Percentiles rank a stretch among this genome's conserved stretches.
Evolutionary conservation across 2,888 invertebrate genomes (phyloP).

Genomic region (Panzeria rudis): DNA sequence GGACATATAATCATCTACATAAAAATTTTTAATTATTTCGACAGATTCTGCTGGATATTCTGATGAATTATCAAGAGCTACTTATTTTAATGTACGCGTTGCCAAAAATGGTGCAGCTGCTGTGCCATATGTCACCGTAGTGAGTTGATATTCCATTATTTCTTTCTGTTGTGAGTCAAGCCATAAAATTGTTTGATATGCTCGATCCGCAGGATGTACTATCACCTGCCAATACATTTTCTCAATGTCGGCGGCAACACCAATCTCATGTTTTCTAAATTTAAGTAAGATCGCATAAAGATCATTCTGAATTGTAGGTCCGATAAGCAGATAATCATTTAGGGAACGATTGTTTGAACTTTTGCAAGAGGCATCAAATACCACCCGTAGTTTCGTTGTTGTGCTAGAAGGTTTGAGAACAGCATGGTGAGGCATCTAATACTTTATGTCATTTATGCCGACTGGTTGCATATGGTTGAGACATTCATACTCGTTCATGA

Average conservation of each 20-base stretch:
- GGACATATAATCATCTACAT: conserved; percentile 52
- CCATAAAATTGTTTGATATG: conserved; percentile 59
- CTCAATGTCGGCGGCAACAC: too few species aligned
- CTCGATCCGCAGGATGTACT: too few species aligned
- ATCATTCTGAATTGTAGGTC: too few species aligned
- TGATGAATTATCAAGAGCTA: conserved; percentile 48
- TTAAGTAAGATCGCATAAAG: too few species aligned
- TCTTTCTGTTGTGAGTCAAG: conserved; percentile 13
- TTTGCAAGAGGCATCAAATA: conserved; percentile 64
- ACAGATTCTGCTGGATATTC: conserved; percentile 38
- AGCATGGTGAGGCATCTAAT: conserved; percentile 64
- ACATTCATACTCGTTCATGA: conserved; percentile 49
- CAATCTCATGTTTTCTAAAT: too few species aligned
- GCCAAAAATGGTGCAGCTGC: conserved; percentile 57
- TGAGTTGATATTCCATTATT: conserved; percentile 41
- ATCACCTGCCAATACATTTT: too few species aligned
- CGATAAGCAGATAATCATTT: conserved; percentile 61
- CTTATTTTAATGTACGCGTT: conserved; percentile 47
- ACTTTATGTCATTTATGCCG: not conserved
- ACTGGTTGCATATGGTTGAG: conserved; percentile 55
- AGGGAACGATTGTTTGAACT: conserved; percentile 55
- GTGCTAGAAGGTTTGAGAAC: conserved; percentile 62
- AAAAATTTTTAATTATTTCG: conserved; percentile 51
- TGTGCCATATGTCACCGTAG: conserved; percentile 56
- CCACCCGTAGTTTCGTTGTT: conserved; percentile 63